A percentile compares a stretch with the other conserved stretches of the same genome.
Evolutionary conservation across 1,140 invertebrate genomes (phyloP).

Genomic region (Lithobius niger): DNA sequence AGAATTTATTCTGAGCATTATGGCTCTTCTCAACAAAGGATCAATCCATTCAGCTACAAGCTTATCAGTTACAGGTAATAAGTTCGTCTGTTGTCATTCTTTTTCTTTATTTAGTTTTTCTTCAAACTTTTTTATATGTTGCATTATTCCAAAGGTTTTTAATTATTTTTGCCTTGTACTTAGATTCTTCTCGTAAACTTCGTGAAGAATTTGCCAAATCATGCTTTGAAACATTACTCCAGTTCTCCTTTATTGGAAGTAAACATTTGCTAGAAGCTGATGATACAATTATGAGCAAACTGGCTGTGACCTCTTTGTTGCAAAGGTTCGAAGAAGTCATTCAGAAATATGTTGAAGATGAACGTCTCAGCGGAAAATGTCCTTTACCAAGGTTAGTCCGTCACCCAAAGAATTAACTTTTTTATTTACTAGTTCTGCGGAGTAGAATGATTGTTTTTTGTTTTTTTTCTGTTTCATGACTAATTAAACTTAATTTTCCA

Average conservation of each 20-base stretch:
- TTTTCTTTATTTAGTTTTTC: slow-evolving; percentile 3
- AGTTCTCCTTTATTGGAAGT: slow-evolving; percentile 57
- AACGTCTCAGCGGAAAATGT: slow-evolving; percentile 74
- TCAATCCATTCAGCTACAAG: slow-evolving; percentile 78
- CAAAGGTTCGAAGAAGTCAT: slow-evolving; percentile 88
- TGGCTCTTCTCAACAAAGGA: slow-evolving; percentile 80
- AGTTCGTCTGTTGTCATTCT: slow-evolving; percentile 11
- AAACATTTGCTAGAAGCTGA: slow-evolving; percentile 14
- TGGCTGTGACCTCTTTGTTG: slow-evolving; percentile 80
- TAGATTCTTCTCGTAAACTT: slow-evolving; percentile 48
- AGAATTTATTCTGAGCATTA: slow-evolving; percentile 72
- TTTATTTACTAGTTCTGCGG: slow-evolving; percentile 1
- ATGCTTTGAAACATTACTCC: slow-evolving; percentile 89
- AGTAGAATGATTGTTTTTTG: not conserved
- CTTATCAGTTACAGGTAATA: slow-evolving; percentile 35
- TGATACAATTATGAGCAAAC: slow-evolving; percentile 50
- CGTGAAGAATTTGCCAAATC: slow-evolving; percentile 90
- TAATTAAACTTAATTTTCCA: slow-evolving; percentile 11
- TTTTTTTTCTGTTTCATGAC: slow-evolving; percentile 13
- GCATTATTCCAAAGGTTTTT: not conserved
- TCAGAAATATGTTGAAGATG: slow-evolving; percentile 72
- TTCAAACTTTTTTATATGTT: not conserved
- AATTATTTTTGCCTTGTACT: slow-evolving; percentile 2
- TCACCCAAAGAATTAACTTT: not conserved
- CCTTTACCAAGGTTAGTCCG: slow-evolving; percentile 66